These are phyloP conservation scores for Pipistrellus pygmaeus DNA, from an alignment of 2,797 vertebrate species.

Conservation along the genomic window DNA sequence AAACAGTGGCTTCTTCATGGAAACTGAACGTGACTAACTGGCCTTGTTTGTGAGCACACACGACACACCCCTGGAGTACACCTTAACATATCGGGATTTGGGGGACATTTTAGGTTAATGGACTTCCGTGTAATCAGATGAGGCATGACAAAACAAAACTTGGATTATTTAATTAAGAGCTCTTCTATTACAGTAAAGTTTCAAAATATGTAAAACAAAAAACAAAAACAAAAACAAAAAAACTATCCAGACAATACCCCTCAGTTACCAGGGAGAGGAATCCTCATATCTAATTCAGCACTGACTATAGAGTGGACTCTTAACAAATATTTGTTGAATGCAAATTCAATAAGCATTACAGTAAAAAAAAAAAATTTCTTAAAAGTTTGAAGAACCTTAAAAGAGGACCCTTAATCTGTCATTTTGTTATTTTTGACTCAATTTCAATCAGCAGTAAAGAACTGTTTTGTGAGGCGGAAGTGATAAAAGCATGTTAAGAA, in stretches of 20 bases:
- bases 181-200: not conserved
- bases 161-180: not conserved
- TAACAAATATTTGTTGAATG: not conserved
- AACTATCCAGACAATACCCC: not conserved
- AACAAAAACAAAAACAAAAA: not conserved
- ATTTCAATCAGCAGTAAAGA: constrained; percentile 44
- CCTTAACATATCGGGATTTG: not conserved
- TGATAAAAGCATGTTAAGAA: not conserved
- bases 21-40: constrained; percentile 41
- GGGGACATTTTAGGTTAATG: not conserved
- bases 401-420: constrained; percentile 13
- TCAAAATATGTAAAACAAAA: not conserved
- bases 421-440: constrained; percentile 56
- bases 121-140: not conserved
- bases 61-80: not conserved
- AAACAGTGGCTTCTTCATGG: constrained; percentile 29
- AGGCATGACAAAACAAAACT: not conserved
- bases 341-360: not conserved
- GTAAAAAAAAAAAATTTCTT: not conserved
- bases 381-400: constrained; percentile 62
- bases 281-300: not conserved
- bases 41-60: not conserved
- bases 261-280: not conserved
- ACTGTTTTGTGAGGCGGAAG: constrained; percentile 28
- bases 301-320: not conserved